Percentiles rank a stretch among this genome's conserved stretches.
Evolutionary conservation across 2,888 invertebrate genomes (phyloP).

Genomic region (Hemistola chrysoprasaria): DNA sequence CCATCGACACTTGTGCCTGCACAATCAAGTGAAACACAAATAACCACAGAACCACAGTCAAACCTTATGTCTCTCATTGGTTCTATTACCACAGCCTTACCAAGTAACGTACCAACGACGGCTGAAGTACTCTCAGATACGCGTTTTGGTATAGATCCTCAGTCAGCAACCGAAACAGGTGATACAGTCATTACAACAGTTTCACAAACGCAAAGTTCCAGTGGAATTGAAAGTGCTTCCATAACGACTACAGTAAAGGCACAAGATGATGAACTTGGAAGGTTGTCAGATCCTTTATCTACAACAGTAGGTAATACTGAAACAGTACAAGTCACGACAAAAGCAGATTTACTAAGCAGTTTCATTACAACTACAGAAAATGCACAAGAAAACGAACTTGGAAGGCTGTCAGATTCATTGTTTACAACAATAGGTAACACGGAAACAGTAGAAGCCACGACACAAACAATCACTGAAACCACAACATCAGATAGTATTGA

Average conservation of each 20-base stretch:
- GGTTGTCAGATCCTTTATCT: constrained; percentile 8
- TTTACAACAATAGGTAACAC: constrained; percentile 20
- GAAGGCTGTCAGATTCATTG: constrained; percentile 6
- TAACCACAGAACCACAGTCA: background rate
- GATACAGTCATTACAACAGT: constrained; percentile 4
- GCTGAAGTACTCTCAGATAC: constrained; percentile 22
- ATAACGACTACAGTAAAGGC: constrained; percentile 32
- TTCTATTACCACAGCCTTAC: constrained; percentile 21
- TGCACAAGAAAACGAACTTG: constrained; percentile 16
- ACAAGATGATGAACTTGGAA: constrained; percentile 14
- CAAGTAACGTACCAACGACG: constrained; percentile 22
- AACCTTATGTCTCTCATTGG: no score
- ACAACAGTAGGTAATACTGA: constrained; percentile 22
- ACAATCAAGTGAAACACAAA: constrained; percentile 3
- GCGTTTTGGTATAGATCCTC: constrained; percentile 21
- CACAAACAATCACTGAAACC: constrained; percentile 24
- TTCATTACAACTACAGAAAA: constrained; percentile 12
- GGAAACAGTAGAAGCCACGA: constrained; percentile 18
- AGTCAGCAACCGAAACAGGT: constrained; percentile 1
- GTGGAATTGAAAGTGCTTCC: constrained; percentile 25
- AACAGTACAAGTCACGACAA: constrained; percentile 17
- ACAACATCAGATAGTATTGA: constrained; percentile 21
- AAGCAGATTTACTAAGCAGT: constrained; percentile 6
- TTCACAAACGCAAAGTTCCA: constrained; percentile 6
- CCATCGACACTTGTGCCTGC: constrained; percentile 10